Base-by-base conservation (phyloP, 2,888 invertebrate species). In the Cheilosia scutellata region DNA sequence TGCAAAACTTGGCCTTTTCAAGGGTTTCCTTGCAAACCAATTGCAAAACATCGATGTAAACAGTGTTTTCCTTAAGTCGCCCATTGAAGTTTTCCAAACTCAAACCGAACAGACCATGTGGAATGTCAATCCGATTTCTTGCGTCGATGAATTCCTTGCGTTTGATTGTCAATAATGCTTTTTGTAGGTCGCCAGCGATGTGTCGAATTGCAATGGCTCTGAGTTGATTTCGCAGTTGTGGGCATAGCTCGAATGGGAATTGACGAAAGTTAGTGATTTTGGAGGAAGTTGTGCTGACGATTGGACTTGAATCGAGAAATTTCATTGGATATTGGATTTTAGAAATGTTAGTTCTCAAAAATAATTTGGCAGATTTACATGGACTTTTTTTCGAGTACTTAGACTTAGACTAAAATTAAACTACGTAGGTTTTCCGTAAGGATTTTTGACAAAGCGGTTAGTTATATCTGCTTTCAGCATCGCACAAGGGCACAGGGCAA, bases 1-100 rank as follows among this genome's bases (percentile, higher is more conserved):
- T 55, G 4, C 70, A 65, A 6, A 80, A 37, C 29, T 80, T 84
- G 6, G 60, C 72, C 2, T 62, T 13, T 7, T 72, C 42, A 2
- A 72, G 27, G 2, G 44, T n/a, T 9, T 62, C 6, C 20, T 11
- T 40, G 40, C 31, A 72, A 6, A 62, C 16, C 29, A 72, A 7
- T 29, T 51, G 1, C 16, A 72, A 29, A 3, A 72, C 62, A 29
- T 40, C 42, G 1, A 72, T 9, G 11, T 62, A 62, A n/a, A 51
- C 25, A 0, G 29, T 13, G 13, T 72, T 51, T 2, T 51, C 27
- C 2, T 20, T 51, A 5, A 40, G 42, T 11, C 72, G 33, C 13
- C 13, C 42, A 16, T n/a, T 7, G 16, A 72, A 72, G 13, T 40
- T 13, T 1, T 72, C 42, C 13, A 40, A 42, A 5, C 25, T 62